phyloP scores from a whole-genome alignment of 2,888 invertebrate species.

The Drosophila yooni region DNA sequence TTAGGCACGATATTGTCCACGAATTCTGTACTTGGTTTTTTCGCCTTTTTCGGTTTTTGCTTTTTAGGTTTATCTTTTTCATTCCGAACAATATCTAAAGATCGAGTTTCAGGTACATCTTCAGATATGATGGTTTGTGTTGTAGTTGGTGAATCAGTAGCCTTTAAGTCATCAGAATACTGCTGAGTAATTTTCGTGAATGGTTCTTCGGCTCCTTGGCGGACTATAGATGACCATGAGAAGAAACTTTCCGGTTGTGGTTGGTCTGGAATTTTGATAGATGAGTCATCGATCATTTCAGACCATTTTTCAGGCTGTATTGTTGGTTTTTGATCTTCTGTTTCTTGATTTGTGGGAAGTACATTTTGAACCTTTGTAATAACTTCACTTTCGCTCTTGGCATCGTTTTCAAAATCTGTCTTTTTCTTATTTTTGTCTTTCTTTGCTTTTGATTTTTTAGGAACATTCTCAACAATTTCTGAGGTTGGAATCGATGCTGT shows the following conservation, averaged over 20 bases:
- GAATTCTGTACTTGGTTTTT: constrained; percentile 10
- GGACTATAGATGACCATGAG: constrained; percentile 64
- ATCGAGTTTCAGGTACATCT: background rate
- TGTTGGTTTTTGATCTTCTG: background rate
- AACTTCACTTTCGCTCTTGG: background rate
- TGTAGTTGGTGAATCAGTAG: background rate
- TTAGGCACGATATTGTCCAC: constrained; percentile 1
- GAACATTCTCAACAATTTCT: constrained; percentile 5
- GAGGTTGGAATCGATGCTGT: background rate
- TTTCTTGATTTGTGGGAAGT: background rate
- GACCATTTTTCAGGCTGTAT: constrained; percentile 40
- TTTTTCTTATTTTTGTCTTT: constrained; percentile 39
- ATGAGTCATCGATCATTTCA: constrained; percentile 36
- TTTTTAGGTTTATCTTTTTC: constrained; percentile 29
- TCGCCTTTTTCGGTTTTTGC: constrained; percentile 36
- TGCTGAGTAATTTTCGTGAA: constrained; percentile 30
- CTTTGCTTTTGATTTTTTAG: constrained; percentile 40
- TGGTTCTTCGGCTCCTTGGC: constrained; percentile 61
- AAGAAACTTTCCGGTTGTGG: constrained; percentile 3
- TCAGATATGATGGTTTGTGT: constrained; percentile 1
- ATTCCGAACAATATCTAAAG: background rate
- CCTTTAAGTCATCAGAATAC: background rate
- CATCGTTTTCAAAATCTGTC: constrained; percentile 13
- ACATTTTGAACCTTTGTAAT: background rate
- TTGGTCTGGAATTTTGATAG: background rate